Percentiles rank a stretch among this genome's conserved stretches.
phyloP scores from a whole-genome alignment of 2,797 vertebrate species.

The Rhyacichthys aspro region DNA sequence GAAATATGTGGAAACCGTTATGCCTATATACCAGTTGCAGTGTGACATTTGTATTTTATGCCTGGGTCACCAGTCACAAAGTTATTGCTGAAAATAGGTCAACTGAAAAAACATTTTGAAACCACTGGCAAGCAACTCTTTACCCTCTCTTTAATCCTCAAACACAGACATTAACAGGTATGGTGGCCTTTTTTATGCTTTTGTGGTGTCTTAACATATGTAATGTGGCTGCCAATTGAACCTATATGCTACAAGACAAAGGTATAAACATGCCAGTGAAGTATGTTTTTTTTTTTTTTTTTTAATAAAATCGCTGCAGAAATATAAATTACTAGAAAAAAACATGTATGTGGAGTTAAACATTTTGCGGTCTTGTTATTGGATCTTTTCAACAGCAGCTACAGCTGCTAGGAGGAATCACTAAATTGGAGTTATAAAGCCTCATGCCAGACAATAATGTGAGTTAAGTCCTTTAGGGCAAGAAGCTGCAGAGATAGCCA shows the following conservation, averaged over 20 bases:
- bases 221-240: neutral
- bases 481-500: slow-evolving; percentile 76
- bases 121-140: slow-evolving; percentile 1
- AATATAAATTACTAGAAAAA: neutral
- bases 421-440: slow-evolving; percentile 70
- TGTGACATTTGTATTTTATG: slow-evolving; percentile 1
- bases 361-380: slow-evolving; percentile 18
- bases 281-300: neutral
- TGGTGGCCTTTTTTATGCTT: neutral
- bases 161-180: neutral
- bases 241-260: neutral
- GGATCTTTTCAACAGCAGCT: slow-evolving; percentile 43
- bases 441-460: slow-evolving; percentile 73
- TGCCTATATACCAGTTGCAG: neutral
- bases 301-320: too few species aligned
- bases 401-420: slow-evolving; percentile 35
- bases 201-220: neutral
- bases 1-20: neutral
- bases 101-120: slow-evolving; percentile 3
- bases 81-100: slow-evolving; percentile 14
- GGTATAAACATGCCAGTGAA: neutral
- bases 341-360: slow-evolving; percentile 6
- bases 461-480: slow-evolving; percentile 76
- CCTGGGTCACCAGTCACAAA: neutral
- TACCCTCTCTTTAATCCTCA: neutral